Evolutionary conservation across 2,113 vertebrate species (phyloP).

Genomic region (Mixornis gularis): DNA sequence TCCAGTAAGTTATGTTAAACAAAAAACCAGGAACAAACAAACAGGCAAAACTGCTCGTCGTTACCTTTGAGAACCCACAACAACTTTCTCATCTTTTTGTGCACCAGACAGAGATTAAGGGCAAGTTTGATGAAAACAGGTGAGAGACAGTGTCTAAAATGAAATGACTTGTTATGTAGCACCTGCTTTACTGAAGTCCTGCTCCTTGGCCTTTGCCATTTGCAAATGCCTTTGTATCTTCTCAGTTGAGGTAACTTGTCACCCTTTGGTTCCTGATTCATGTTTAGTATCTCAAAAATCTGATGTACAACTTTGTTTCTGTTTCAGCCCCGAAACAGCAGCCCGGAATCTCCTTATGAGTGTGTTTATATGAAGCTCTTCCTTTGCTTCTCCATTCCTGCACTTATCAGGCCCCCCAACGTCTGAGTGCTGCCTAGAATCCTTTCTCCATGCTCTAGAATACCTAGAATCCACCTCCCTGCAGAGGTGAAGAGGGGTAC

Average conservation of each 20-base stretch:
- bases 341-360: not conserved
- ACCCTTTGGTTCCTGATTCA: not conserved
- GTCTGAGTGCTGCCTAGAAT: not conserved
- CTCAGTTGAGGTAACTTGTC: not conserved
- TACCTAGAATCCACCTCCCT: not conserved
- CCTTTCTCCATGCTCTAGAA: not conserved
- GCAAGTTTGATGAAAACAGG: not conserved
- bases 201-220: conserved; percentile 24
- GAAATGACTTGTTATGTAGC: not conserved
- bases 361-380: not conserved
- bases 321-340: not conserved
- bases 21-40: not conserved
- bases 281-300: not conserved
- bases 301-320: not conserved
- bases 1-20: not conserved
- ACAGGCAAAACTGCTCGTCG: not conserved
- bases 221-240: conserved; percentile 14
- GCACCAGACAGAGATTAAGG: not conserved
- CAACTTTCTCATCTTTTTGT: not conserved
- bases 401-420: not conserved
- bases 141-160: conserved; percentile 13
- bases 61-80: not conserved
- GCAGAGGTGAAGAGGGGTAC: not conserved
- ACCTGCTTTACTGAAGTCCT: not conserved
- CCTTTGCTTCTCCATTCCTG: not conserved